These are phyloP conservation scores for Rhodinocichla rosea DNA, from an alignment of 2,113 vertebrate species.

Conservation along the genomic window DNA sequence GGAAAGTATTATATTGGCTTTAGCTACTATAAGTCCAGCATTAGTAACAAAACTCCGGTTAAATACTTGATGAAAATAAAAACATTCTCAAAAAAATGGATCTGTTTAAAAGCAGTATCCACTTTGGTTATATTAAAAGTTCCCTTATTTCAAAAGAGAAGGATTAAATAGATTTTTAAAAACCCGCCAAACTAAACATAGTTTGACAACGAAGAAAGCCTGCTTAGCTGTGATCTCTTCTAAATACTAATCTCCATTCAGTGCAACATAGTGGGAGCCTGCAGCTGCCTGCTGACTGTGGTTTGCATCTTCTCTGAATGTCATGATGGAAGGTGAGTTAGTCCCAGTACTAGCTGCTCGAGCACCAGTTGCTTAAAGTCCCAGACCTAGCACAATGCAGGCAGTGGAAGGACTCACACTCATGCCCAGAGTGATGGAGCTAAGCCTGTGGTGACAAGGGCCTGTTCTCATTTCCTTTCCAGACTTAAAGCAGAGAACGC, in stretches of 20 bases:
- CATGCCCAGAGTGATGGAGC: not conserved
- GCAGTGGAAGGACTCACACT: not conserved
- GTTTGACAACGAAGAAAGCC: not conserved
- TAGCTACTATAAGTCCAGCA: slow-evolving; percentile 46
- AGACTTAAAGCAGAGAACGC: fast-evolving
- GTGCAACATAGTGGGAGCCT: not conserved
- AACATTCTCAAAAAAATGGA: not conserved
- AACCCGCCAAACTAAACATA: not conserved
- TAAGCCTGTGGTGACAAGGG: not conserved
- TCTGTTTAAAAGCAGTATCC: slow-evolving; percentile 18
- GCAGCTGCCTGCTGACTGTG: not conserved
- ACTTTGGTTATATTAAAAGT: slow-evolving; percentile 3
- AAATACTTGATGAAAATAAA: slow-evolving; percentile 27
- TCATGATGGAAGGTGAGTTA: not conserved
- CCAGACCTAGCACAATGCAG: not conserved
- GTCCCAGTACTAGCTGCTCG: not conserved
- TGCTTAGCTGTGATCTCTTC: not conserved
- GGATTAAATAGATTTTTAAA: not conserved
- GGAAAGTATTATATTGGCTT: slow-evolving; percentile 59
- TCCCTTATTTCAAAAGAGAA: slow-evolving; percentile 23
- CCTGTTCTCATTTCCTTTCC: not conserved
- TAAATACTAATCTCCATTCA: not conserved
- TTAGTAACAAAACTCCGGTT: slow-evolving; percentile 65
- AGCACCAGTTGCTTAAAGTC: not conserved
- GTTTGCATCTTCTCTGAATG: not conserved